Evolutionary conservation across 2,888 invertebrate genomes (phyloP).

Genomic region (Temnothorax ravouxi): DNA sequence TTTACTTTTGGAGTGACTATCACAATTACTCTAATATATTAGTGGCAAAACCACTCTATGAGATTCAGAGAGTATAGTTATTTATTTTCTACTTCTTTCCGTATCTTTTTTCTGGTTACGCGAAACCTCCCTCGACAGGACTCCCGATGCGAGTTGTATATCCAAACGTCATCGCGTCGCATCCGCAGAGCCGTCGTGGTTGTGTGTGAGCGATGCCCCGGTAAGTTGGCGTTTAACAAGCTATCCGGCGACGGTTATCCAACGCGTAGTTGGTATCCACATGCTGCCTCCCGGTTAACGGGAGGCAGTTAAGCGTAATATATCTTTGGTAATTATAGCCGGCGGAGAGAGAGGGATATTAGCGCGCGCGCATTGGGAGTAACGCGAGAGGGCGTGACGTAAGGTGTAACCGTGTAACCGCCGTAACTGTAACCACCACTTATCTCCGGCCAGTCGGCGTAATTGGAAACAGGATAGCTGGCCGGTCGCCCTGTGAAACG

Average conservation of each 20-base stretch:
- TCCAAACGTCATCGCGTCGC: constrained; percentile 3
- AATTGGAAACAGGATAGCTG: constrained; percentile 80
- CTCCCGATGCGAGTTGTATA: not conserved
- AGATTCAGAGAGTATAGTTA: too few species aligned
- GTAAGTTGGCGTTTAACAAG: constrained; percentile 62
- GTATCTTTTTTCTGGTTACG: not conserved
- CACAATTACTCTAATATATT: too few species aligned
- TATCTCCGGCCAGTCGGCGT: constrained; percentile 75
- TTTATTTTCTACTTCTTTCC: too few species aligned
- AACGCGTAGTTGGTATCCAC: constrained; percentile 59
- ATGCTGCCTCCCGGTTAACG: constrained; percentile 60
- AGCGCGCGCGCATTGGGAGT: constrained; percentile 64
- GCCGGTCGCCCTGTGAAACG: constrained; percentile 50
- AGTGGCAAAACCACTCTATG: too few species aligned
- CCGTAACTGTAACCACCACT: constrained; percentile 82
- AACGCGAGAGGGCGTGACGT: constrained; percentile 75
- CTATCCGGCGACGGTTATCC: constrained; percentile 61
- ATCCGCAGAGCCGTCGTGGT: not conserved
- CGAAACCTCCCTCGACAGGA: not conserved
- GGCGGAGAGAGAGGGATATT: constrained; percentile 72
- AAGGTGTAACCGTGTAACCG: constrained; percentile 77
- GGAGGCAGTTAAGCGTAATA: constrained; percentile 76
- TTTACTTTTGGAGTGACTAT: too few species aligned
- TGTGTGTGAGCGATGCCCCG: constrained; percentile 31
- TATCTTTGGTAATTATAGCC: constrained; percentile 79